Evolutionary conservation across 2,113 vertebrate genomes (phyloP), one percentile per base, ranked within the genome.

Genomic region (Oryzias curvinotus): DNA sequence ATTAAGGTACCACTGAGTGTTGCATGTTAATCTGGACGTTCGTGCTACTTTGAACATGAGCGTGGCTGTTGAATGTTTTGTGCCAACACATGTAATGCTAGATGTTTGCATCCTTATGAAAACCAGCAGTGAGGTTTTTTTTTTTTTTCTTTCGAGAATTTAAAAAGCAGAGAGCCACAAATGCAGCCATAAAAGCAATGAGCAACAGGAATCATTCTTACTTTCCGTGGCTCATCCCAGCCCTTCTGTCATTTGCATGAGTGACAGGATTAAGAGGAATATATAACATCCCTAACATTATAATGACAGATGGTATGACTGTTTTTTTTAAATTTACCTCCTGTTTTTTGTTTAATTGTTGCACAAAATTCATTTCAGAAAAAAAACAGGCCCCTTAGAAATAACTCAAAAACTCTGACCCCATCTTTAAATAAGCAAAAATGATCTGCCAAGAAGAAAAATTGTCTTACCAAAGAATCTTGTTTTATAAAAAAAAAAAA

Each of bases 191-290:
- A 57, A 71, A 57, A 84, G 65, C 69, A 73, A 80, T 71, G 64
- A 77, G 64, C 63, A 72, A 71, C 74, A 64, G 59, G 62, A 41
- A 66, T 77, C 54, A 58, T 57, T 56, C 50, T 62, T 26, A 42
- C 61, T 57, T 23, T 57, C 66, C 14, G 51, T 16, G 75, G 75
- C 76, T 83, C 69, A 59, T 80, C 77, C 46, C 19, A 45, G 71
- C 57, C 63, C 70, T 68, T 67, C 69, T 18, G 41, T 73, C 75
- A 73, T 50, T 80, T 66, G 62, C 75, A 80, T 67, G 76, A 80
- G 63, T 80, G 82, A 80, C 52, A 59, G 79, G 78, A 85, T 87
- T 86, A 82, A 57, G 3, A 28, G 66, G 72, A 72, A 88, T 85
- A 81, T 84, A 64, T 62, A 41, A 57, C 60, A 68, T 68, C 64